Base-by-base conservation (phyloP, 1,140 invertebrate species). In the Radopholus similis region DNA sequence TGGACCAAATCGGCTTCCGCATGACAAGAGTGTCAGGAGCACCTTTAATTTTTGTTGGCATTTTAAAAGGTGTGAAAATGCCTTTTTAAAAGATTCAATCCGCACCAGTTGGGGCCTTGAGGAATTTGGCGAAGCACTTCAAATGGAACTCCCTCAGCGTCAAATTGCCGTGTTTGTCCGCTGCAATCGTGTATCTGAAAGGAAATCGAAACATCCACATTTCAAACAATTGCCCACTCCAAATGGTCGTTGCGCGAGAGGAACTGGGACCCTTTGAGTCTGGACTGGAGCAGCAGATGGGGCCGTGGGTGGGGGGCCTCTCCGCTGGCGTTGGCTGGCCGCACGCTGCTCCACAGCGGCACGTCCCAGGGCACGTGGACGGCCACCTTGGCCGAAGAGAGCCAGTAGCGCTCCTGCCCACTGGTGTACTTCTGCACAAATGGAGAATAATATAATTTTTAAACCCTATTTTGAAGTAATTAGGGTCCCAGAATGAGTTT, bases 1-100 rank as follows among this genome's bases (percentile, higher is more conserved):
- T 95, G 0, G 91, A 92, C 91, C 92, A 95, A 60, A 94, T 89
- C 0, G 91, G 91, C 80, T 89, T 84, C 9, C 79, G 82, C 8
- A 92, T 86, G 87, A 93, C 89, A 37, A 21, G n/a, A 44, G 37
- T 40, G 34, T 37, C 47, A 4, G 58, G 58, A 13, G 58, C 32
- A 40, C 15, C 34, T 62, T 18, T 37, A 64, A 40, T 15, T 42
- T 21, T 26, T 4, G 30, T 30, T 42, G 32, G 30, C 3, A n/a
- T n/a, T n/a, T n/a, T n/a, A n/a, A n/a, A n/a, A n/a, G n/a, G n/a
- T n/a, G n/a, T n/a, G n/a, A n/a, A n/a, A n/a, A n/a, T n/a, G n/a
- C n/a, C n/a, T n/a, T n/a, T n/a, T n/a, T n/a, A n/a, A n/a, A n/a
- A n/a, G n/a, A n/a, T n/a, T n/a, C n/a, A n/a, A n/a, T n/a, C n/a